Evolutionary conservation across 1,140 invertebrate genomes (phyloP).

Genomic region (Ceratina calcarata): DNA sequence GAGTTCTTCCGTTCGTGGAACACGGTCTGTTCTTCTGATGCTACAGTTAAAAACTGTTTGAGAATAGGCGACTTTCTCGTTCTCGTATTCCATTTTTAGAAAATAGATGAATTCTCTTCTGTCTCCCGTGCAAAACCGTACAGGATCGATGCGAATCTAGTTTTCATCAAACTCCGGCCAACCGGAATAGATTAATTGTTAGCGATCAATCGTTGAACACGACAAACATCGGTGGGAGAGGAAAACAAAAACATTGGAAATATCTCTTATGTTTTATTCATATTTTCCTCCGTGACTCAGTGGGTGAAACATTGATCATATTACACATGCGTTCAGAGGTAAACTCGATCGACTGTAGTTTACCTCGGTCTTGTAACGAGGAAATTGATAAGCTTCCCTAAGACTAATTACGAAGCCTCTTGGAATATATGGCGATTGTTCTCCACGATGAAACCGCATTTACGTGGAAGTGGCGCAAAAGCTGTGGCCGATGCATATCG

Average conservation of each 20-base stretch:
- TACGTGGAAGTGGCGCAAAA: background rate
- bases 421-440: constrained; percentile 21
- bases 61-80: background rate
- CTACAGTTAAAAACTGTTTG: background rate
- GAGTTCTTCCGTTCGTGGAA: background rate
- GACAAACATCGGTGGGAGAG: no score
- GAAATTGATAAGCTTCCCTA: constrained; percentile 20
- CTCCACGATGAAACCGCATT: background rate
- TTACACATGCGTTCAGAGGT: no score
- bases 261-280: no score
- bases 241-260: no score
- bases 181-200: background rate
- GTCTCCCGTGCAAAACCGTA: no score
- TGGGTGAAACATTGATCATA: no score
- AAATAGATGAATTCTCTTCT: no score
- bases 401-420: constrained; percentile 2
- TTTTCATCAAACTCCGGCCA: no score
- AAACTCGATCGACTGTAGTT: no score
- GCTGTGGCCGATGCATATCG: background rate
- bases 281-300: no score
- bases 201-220: background rate
- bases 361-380: no score
- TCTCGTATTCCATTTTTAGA: background rate
- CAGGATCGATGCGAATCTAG: background rate
- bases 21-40: background rate